Evolutionary conservation across 2,888 invertebrate genomes (phyloP), one percentile per base, ranked within the genome.

Genomic region (Synergus gifuensis): DNA sequence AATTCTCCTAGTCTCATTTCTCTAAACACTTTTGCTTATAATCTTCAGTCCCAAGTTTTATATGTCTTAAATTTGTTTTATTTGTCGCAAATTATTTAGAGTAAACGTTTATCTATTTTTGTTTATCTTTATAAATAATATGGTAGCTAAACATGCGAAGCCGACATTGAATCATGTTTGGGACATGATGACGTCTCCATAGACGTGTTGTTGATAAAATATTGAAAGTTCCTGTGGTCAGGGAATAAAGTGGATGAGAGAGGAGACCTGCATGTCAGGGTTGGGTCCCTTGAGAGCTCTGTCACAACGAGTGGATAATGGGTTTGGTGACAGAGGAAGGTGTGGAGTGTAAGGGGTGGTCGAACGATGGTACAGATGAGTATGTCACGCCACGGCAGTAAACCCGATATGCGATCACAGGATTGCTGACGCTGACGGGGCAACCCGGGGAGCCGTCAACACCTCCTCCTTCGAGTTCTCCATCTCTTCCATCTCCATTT

Each of bases 361-460:
- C 84, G 85, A 83, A 82, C 86, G 85, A 86, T 79, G 85, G 86
- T 87, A 86, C 86, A 88, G 89, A 89, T 88, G 90, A 91, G 91
- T 90, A 90, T 89, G 91, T 92, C 92, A 92, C 92, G 92, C 89
- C 86, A 87, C 87, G 88, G 91, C 90, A 89, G 90, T 92, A 92
- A 92, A 92, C 88, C 87, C 89, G 89, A 91, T 83, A 83, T 88
- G 90, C 89, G 90, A 89, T 90, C 89, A 88, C 83, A 87, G 85
- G 89, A 88, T 87, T 89, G 90, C 88, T 90, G 89, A 90, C 89
- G 88, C 90, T 91, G 91, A 90, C 90, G 88, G 89, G 84, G 90
- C 91, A 90, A 88, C 90, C 90, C 89, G 86, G 92, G 91, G 91
- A 92, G 88, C 91, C 90, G 91, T 92, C 92, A 91, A 91, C 90